Evolutionary conservation across 2,797 vertebrate species (phyloP).

Genomic region (Strix occidentalis): DNA sequence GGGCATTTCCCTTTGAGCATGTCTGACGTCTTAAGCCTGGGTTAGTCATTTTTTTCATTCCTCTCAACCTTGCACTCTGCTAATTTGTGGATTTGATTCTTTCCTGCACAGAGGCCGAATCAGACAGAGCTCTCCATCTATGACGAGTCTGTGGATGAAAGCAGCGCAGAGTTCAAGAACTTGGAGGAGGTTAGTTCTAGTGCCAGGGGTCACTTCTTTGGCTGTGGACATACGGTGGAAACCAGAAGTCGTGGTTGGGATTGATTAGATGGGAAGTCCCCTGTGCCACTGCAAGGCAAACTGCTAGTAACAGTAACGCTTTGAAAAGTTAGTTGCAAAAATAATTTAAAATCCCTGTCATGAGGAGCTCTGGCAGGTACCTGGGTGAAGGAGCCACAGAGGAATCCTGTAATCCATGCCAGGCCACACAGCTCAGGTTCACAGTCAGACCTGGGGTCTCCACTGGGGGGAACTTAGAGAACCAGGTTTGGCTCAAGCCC

Average conservation of each 20-base stretch:
- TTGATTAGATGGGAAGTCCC: background rate
- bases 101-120: background rate
- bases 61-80: background rate
- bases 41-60: background rate
- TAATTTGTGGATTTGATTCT: background rate
- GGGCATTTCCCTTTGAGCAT: background rate
- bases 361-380: background rate
- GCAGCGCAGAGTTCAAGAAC: constrained; percentile 73
- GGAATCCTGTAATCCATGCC: background rate
- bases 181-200: constrained; percentile 76
- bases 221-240: background rate
- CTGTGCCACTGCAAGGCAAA: background rate
- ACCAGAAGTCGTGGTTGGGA: background rate
- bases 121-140: constrained; percentile 70
- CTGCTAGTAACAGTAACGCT: background rate
- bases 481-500: background rate
- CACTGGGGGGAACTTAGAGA: background rate
- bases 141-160: constrained; percentile 62
- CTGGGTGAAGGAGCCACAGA: background rate
- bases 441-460: background rate
- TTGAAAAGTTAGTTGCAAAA: background rate
- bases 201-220: background rate
- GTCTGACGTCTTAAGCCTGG: background rate
- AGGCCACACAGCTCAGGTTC: background rate
- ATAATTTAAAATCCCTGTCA: background rate